phyloP scores from a whole-genome alignment of 2,113 vertebrate species.

The Barnardius zonarius region DNA sequence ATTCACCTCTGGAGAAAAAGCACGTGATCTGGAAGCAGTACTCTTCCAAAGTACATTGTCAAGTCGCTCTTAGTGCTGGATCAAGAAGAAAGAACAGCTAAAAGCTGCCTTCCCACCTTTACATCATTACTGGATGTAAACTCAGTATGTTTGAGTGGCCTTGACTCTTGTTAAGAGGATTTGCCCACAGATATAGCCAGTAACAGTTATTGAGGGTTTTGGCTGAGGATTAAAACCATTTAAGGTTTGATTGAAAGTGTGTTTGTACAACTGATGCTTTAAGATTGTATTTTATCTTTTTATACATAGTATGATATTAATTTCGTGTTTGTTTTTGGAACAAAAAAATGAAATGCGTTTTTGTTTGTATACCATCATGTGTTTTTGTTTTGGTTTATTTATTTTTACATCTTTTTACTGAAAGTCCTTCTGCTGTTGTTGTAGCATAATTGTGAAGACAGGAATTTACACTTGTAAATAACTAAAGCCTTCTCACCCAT shows the following conservation, averaged over 20 bases:
- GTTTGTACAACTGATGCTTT: not conserved
- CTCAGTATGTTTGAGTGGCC: not conserved
- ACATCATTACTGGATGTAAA: not conserved
- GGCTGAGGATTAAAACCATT: not conserved
- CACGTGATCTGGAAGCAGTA: not conserved
- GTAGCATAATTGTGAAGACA: not conserved
- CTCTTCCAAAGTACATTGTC: not conserved
- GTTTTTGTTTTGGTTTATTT: not conserved
- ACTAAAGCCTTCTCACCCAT: rapidly evolving
- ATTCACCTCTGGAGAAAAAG: not conserved
- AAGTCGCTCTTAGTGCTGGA: not conserved
- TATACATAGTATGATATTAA: not conserved
- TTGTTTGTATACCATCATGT: not conserved
- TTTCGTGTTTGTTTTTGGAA: not conserved
- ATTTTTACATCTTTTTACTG: not conserved
- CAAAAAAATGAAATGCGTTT: not conserved
- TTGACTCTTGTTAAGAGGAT: not conserved
- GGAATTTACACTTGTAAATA: not conserved
- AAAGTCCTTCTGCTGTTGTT: not conserved
- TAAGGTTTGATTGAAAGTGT: not conserved
- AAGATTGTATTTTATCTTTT: not conserved
- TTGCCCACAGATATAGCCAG: not conserved
- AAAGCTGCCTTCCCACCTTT: not conserved
- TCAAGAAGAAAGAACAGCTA: not conserved
- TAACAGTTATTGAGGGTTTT: not conserved